These are phyloP conservation scores for Bombus terrestris DNA, from an alignment of 1,140 invertebrate species.

Conservation along the genomic window DNA sequence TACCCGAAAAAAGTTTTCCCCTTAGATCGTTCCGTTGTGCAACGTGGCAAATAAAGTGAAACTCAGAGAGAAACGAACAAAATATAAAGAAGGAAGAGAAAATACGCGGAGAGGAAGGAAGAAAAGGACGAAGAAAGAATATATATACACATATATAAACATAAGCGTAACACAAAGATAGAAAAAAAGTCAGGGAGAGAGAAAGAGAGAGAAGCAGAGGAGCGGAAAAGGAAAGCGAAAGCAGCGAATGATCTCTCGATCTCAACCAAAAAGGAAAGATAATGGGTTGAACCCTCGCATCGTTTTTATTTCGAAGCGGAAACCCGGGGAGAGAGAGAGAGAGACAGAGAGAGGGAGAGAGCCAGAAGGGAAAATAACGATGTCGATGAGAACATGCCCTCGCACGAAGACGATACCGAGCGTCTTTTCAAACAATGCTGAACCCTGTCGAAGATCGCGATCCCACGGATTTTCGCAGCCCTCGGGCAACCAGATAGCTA, in stretches of 20 bases:
- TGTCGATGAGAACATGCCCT: conserved; percentile 42
- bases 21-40: conserved; percentile 15
- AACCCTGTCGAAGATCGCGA: conserved; percentile 23
- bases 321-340: background rate
- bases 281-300: conserved; percentile 75
- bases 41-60: conserved; percentile 19
- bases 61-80: conserved; percentile 33
- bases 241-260: conserved; percentile 28
- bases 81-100: background rate
- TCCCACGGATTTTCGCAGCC: conserved; percentile 44
- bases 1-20: conserved; percentile 56
- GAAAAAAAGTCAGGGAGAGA: too few species aligned
- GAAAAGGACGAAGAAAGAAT: background rate
- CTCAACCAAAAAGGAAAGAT: conserved; percentile 64
- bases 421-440: conserved; percentile 39
- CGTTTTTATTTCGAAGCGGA: conserved; percentile 23
- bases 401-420: conserved; percentile 28
- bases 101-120: background rate
- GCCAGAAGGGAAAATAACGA: conserved; percentile 18
- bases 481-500: conserved; percentile 7
- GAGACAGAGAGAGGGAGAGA: background rate
- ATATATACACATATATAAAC: background rate
- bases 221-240: conserved; percentile 16
- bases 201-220: conserved; percentile 44
- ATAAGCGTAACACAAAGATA: too few species aligned